A percentile compares a stretch with the other conserved stretches of the same genome.
These are phyloP conservation scores for Crax fasciolata DNA, from an alignment of 2,797 vertebrate genomes.

Conservation along the genomic window DNA sequence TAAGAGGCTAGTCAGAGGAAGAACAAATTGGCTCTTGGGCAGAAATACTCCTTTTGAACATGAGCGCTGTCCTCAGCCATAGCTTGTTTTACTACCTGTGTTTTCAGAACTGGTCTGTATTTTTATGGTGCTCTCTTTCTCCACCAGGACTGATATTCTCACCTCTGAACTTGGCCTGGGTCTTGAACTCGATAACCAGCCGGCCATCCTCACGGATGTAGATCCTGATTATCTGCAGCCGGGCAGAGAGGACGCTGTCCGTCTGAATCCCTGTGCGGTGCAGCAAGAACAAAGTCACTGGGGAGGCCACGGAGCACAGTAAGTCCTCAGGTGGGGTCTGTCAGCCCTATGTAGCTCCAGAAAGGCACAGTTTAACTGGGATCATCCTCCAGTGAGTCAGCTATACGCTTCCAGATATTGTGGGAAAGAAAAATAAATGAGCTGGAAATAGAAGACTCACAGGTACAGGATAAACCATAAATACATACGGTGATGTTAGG, in stretches of 20 bases:
- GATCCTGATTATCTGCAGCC: slow-evolving; percentile 97
- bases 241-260: slow-evolving; percentile 95
- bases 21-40: background rate
- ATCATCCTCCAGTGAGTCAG: background rate
- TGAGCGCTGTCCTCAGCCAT: background rate
- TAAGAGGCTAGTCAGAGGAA: background rate
- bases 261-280: slow-evolving; percentile 93
- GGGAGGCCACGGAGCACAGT: background rate
- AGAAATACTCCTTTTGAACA: background rate
- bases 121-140: background rate
- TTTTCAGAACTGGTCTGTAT: background rate
- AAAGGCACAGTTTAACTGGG: background rate
- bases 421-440: background rate
- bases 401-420: accelerated
- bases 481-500: accelerated
- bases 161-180: slow-evolving; percentile 99
- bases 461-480: background rate
- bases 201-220: slow-evolving; percentile 96
- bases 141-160: background rate
- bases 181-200: slow-evolving; percentile 98
- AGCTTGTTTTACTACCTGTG: background rate
- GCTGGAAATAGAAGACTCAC: background rate
- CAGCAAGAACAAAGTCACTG: background rate
- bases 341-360: background rate
- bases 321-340: background rate